Evolutionary conservation across 1,140 invertebrate species (phyloP), one percentile per base, ranked within the genome.

Genomic region (Bombus waltoni): DNA sequence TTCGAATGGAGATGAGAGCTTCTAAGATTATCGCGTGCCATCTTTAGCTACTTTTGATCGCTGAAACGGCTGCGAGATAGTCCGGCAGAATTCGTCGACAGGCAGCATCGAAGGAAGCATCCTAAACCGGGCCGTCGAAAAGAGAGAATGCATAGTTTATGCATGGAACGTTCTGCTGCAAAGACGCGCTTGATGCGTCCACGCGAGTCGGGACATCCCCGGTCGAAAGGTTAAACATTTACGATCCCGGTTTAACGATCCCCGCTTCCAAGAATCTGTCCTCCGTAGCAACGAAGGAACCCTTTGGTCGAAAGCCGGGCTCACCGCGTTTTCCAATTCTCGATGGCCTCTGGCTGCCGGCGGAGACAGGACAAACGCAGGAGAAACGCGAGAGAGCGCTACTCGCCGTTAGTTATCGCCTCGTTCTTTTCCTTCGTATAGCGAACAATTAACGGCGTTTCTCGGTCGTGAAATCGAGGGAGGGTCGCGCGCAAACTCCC

Each of bases 211-310:
- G 82, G 74, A 81, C 78, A 72, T 75, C 77, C 42, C 87, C 40
- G 79, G 57, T 83, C 78, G 53, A 83, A 82, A 75, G 72, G 83
- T 88, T 86, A 83, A 91, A 89, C 85, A 89, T 91, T 91, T 91
- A 89, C 83, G 90, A 91, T 78, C 73, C 77, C 77, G 53, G 83
- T 88, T 90, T 88, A 86, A 86, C 70, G 83, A 78, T 40, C 89
- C 83, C 44, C 35, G 38, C 32, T 77, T 90, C 86, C 73, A 18
- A 86, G 88, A 86, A 90, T 53, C 42, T 44, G 65, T 68, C 44
- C 74, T 38, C 35, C n/a, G 25, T 22, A 32, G 32, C 18, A 57
- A 15, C 75, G 66, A 70, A 32, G 42, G 53, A 79, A 65, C 11
- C 13, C 75, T 42, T 77, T 57, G 8, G 73, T 57, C n/a, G 13